Evolutionary conservation across 2,888 invertebrate genomes (phyloP).

Genomic region (Escarpia spicata): DNA sequence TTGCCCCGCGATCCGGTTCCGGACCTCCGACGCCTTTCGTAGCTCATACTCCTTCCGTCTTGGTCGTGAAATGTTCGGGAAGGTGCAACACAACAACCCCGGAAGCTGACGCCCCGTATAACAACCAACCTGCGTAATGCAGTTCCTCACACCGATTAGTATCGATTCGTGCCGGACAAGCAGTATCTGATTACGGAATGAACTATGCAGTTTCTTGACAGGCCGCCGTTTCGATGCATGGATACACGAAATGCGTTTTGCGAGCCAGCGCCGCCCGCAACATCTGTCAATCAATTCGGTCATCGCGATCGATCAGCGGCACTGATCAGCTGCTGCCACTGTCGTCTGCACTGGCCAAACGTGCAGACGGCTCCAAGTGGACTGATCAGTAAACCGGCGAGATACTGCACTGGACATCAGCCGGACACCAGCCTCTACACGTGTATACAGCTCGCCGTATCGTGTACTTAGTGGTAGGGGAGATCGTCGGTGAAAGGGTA

Average conservation of each 20-base stretch:
- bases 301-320: background rate
- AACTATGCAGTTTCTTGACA: background rate
- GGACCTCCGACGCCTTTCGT: too few relatives aligned
- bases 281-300: background rate
- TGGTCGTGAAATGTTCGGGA: too few relatives aligned
- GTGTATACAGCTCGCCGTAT: background rate
- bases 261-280: background rate
- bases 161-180: background rate
- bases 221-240: background rate
- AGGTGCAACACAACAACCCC: too few relatives aligned
- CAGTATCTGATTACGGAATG: background rate
- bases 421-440: background rate
- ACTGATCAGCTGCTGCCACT: background rate
- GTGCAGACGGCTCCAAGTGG: background rate
- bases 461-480: background rate
- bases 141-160: background rate
- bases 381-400: background rate
- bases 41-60: too few relatives aligned
- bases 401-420: background rate
- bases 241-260: constrained; percentile 10
- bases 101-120: background rate
- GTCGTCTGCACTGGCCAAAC: background rate
- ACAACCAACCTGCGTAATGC: background rate
- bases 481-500: too few relatives aligned
- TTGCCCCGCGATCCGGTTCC: too few relatives aligned